Evolutionary conservation across 2,888 invertebrate species (phyloP).

Genomic region (Dromius quadrimaculatus): DNA sequence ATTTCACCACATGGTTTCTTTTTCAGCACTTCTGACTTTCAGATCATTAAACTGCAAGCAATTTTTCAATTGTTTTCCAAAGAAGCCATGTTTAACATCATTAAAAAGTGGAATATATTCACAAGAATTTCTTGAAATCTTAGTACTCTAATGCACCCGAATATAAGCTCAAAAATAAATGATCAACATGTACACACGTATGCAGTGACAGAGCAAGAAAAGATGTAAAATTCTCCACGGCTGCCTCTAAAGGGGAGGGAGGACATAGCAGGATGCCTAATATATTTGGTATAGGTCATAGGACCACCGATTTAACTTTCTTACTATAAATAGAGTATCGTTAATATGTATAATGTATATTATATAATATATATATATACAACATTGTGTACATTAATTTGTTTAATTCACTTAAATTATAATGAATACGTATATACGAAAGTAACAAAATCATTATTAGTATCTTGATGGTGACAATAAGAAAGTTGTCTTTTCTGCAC

Average conservation of each 20-base stretch:
- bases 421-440: conserved; percentile 40
- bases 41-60: no score
- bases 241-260: neutral
- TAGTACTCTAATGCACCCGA: neutral
- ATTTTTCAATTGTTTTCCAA: no score
- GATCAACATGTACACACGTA: conserved; percentile 11
- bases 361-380: conserved; percentile 50
- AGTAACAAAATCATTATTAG: conserved; percentile 32
- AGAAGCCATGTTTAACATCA: no score
- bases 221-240: neutral
- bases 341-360: conserved; percentile 45
- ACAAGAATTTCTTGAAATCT: no score
- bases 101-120: no score
- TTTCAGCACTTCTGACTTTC: no score
- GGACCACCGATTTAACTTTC: conserved; percentile 43
- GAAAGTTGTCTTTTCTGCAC: neutral
- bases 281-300: conserved; percentile 40
- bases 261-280: conserved; percentile 23
- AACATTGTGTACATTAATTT: conserved; percentile 46
- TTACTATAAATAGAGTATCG: conserved; percentile 39
- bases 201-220: neutral
- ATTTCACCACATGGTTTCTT: no score
- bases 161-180: neutral
- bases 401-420: conserved; percentile 31
- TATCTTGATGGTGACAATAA: conserved; percentile 2